Percentiles rank a stretch among this genome's conserved stretches.
Conservation (phyloP, 2,888 invertebrate genomes). For the Phlogophora meticulosa region DNA sequence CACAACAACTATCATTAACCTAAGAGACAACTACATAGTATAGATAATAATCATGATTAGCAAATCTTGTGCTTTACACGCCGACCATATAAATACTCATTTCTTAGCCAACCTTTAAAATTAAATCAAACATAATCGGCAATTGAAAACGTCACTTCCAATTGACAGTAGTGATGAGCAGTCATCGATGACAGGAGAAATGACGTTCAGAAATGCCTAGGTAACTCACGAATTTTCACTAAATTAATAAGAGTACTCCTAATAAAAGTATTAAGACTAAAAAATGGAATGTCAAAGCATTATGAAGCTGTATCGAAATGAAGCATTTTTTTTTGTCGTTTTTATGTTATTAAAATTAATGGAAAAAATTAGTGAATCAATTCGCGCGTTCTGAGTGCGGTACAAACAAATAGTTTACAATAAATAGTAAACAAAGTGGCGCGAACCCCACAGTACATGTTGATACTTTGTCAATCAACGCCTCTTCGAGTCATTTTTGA, state of each 20-base stretch:
- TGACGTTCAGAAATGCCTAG: conserved; percentile 72
- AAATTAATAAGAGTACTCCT: conserved; percentile 82
- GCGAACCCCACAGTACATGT: conserved; percentile 66
- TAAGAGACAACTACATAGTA: conserved; percentile 79
- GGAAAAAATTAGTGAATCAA: conserved; percentile 67
- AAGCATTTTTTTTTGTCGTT: conserved; percentile 66
- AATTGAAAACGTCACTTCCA: conserved; percentile 61
- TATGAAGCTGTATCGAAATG: conserved; percentile 78
- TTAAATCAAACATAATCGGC: conserved; percentile 69
- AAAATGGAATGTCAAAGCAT: conserved; percentile 84
- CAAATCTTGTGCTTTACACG: conserved; percentile 85
- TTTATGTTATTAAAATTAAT: conserved; percentile 68
- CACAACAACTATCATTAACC: conserved; percentile 87
- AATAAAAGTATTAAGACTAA: conserved; percentile 84
- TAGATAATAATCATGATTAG: conserved; percentile 76
- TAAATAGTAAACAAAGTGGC: conserved; percentile 82
- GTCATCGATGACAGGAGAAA: conserved; percentile 58
- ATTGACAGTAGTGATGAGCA: conserved; percentile 60
- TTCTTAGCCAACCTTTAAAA: conserved; percentile 73
- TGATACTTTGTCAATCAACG: conserved; percentile 78
- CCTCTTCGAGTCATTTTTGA: conserved; percentile 85
- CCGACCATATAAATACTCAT: conserved; percentile 68
- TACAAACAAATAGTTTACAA: conserved; percentile 86
- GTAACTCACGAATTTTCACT: conserved; percentile 85
- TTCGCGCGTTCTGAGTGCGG: conserved; percentile 73